Base-by-base conservation (phyloP, 2,888 invertebrate genomes). In the Lasioglossum leucozonium region DNA sequence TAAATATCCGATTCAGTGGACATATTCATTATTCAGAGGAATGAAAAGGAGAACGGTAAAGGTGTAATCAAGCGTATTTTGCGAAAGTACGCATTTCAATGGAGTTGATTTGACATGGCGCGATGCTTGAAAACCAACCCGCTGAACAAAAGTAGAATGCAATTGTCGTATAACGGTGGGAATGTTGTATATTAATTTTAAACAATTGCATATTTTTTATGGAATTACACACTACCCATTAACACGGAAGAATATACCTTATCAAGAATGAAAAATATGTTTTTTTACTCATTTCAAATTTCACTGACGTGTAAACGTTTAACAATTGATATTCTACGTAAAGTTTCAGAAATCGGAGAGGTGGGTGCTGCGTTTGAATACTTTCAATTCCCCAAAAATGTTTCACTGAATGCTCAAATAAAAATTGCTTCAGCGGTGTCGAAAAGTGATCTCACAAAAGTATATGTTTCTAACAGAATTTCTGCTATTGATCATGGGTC, bases 1-100 rank as follows among this genome's bases (percentile, higher is more conserved):
- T n/a, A 37, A 73, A 69, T 69, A 42, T 69, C 22, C 55, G 73
- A 55, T n/a, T 13, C 73, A 37, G 2, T 22, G 55, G 37, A 6
- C 16, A n/a, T 55, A 40, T 69, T 69, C 40, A 22, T 37, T n/a
- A 69, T 69, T n/a, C 13, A 13, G n/a, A 11, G n/a, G 69, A n/a
- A 69, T 69, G 69, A 69, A 69, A 69, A 69, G 69, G n/a, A 69
- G 69, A 40, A 69, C 22, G 40, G 0, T n/a, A 13, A 69, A 69
- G n/a, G 69, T n/a, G 40, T 69, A 69, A 69, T 69, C 40, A 69
- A 69, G 40, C 69, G n/a, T 69, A 69, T 69, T 37, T 69, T 40
- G 40, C 22, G 69, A 69, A 40, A 40, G 69, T 40, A 69, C 69
- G 5, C 69, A 40, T 40, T 40, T 37, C 69, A 69, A 40, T 69